Percentiles rank a stretch among this genome's conserved stretches.
phyloP scores from a whole-genome alignment of 2,888 invertebrate species.

The Cremastinae sp. region DNA sequence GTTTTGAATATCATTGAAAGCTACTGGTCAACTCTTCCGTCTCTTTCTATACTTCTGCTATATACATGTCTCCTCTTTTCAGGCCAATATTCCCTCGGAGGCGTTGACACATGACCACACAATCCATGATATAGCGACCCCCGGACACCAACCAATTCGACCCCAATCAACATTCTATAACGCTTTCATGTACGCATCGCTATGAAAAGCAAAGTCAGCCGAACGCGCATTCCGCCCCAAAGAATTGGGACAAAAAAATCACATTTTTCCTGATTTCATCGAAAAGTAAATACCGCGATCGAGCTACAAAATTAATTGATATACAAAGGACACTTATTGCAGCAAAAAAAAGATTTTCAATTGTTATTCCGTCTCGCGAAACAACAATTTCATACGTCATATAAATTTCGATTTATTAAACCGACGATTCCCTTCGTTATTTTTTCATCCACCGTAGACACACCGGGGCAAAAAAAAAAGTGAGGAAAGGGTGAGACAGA shows the following conservation, averaged over 20 bases:
- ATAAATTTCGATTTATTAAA: too few species aligned
- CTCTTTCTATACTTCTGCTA: slow-evolving; percentile 46
- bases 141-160: slow-evolving; percentile 34
- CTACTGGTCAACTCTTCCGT: slow-evolving; percentile 55
- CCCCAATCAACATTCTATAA: slow-evolving; percentile 26
- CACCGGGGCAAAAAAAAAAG: background rate
- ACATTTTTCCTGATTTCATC: too few species aligned
- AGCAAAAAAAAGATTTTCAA: too few species aligned
- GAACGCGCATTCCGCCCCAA: slow-evolving; percentile 1
- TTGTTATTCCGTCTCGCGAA: too few species aligned
- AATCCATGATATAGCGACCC: slow-evolving; percentile 50
- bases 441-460: too few species aligned
- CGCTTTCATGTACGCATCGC: background rate
- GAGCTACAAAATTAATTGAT: too few species aligned
- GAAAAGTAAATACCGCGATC: too few species aligned
- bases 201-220: slow-evolving; percentile 25
- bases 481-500: background rate
- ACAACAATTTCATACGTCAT: too few species aligned
- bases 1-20: slow-evolving; percentile 68
- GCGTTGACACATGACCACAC: slow-evolving; percentile 58
- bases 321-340: too few species aligned
- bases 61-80: slow-evolving; percentile 16
- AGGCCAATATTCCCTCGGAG: slow-evolving; percentile 56
- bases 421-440: too few species aligned
- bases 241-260: too few species aligned